These are phyloP conservation scores for Furcula furcula DNA, from an alignment of 2,888 invertebrate species.

Conservation along the genomic window DNA sequence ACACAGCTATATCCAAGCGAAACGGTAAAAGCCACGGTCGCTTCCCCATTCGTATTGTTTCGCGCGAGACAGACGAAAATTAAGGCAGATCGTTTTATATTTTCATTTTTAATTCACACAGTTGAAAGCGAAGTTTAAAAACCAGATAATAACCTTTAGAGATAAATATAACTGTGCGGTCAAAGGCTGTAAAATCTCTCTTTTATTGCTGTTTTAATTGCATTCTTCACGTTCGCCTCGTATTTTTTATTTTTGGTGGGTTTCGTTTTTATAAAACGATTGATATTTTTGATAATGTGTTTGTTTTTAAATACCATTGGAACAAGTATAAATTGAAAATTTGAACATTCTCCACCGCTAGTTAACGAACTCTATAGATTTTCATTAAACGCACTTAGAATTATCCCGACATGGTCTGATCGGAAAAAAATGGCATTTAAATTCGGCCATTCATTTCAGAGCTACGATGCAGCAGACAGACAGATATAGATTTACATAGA, in stretches of 20 bases:
- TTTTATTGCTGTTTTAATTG: constrained; percentile 73
- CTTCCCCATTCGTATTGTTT: constrained; percentile 55
- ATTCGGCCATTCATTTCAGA: too few species aligned
- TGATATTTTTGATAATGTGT: too few species aligned
- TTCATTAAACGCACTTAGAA: too few species aligned
- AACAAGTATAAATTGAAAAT: too few species aligned
- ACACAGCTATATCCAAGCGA: constrained; percentile 32
- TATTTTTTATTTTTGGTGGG: constrained; percentile 51
- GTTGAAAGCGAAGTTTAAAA: constrained; percentile 68
- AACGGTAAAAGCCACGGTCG: constrained; percentile 47
- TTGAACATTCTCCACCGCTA: too few species aligned
- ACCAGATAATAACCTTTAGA: constrained; percentile 70
- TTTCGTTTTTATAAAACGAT: constrained; percentile 46
- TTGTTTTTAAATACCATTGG: too few species aligned
- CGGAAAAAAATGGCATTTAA: too few species aligned
- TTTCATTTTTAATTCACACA: constrained; percentile 68
- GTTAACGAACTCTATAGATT: too few species aligned
- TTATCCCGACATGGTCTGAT: too few species aligned
- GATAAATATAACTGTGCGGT: constrained; percentile 54
- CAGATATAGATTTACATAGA: too few species aligned
- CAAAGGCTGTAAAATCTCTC: constrained; percentile 63
- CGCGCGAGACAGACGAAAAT: constrained; percentile 60
- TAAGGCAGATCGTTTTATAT: constrained; percentile 63
- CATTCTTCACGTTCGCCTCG: constrained; percentile 58
- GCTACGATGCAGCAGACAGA: too few species aligned